Base-by-base conservation (phyloP, 2,797 vertebrate species). In the Salmo trutta region DNA sequence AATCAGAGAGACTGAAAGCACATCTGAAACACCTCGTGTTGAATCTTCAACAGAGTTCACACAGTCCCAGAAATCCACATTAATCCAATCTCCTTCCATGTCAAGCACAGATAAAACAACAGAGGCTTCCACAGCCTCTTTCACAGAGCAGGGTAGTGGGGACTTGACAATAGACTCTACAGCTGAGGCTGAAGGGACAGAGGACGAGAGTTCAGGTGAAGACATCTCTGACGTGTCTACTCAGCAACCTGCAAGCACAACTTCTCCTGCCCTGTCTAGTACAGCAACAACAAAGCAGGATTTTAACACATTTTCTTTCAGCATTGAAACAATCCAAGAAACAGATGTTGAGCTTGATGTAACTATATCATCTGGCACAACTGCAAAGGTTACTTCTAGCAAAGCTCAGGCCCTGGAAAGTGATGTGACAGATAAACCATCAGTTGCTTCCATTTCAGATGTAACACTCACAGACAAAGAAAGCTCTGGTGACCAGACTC, bases 141-240 rank as follows among this genome's bases (percentile, higher is more conserved):
- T 70, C 68, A n/a, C n/a, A 36, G 88, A 91, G 4, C 76, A 76
- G 47, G 84, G 87, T 8, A 92, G 90, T 88, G 91, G 88, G 0
- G 56, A 77, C 16, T 36, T 76, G n/a, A 75, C 62, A 27, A 88
- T 89, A 80, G 85, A 83, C 64, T 77, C 66, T 65, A 14, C 21
- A 29, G 31, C 3, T 56, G 85, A 91, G 31, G 84, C 84, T 16
- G 87, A 84, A 19, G 19, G 47, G 36, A 68, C 3, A 62, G 86
- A 91, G 29, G 87, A 88, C 15, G 86, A 84, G 0, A 24, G 5
- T 47, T 86, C 84, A 71, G 83, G 82, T 66, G 53, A 21, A 53
- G 79, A 81, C 0, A 5, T 16, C 75, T 59, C 12, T 47, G 41
- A 47, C 2, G 41, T 47, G 41, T 47, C 41, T 47, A 12, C 41